phyloP scores from a whole-genome alignment of 2,797 vertebrate genomes.

The Microctenopoma stevenorrisi region DNA sequence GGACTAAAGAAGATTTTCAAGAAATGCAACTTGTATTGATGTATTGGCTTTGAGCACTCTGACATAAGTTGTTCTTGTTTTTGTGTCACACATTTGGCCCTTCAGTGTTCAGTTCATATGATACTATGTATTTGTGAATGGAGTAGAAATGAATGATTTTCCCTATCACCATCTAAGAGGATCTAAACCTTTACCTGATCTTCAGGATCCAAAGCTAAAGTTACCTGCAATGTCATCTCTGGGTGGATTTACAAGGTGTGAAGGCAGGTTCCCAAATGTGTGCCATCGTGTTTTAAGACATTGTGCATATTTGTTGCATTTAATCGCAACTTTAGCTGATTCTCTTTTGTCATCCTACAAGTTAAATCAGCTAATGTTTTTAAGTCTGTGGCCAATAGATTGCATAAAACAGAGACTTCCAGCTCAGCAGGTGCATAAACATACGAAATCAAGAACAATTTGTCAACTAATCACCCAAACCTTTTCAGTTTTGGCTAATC shows the following conservation, averaged over 20 bases:
- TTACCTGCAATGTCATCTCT: not conserved
- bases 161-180: conserved; percentile 4
- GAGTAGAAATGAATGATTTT: conserved; percentile 7
- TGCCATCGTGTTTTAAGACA: not conserved
- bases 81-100: conserved; percentile 27
- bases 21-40: conserved; percentile 15
- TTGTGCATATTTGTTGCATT: conserved; percentile 1
- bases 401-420: not conserved
- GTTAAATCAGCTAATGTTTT: not conserved
- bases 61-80: conserved; percentile 35
- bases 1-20: conserved; percentile 40
- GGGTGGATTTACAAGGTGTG: not conserved
- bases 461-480: not conserved
- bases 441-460: not conserved
- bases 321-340: not conserved
- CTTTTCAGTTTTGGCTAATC: not conserved
- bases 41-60: conserved; percentile 30
- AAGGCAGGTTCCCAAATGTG: conserved; percentile 11
- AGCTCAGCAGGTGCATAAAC: not conserved
- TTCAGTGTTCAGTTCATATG: conserved; percentile 16
- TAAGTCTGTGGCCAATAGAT: not conserved
- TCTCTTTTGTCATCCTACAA: not conserved
- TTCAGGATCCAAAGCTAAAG: not conserved
- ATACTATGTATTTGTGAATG: not conserved
- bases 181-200: conserved; percentile 17